Evolutionary conservation across 2,888 invertebrate species (phyloP).

Genomic region (Apodemia zela): DNA sequence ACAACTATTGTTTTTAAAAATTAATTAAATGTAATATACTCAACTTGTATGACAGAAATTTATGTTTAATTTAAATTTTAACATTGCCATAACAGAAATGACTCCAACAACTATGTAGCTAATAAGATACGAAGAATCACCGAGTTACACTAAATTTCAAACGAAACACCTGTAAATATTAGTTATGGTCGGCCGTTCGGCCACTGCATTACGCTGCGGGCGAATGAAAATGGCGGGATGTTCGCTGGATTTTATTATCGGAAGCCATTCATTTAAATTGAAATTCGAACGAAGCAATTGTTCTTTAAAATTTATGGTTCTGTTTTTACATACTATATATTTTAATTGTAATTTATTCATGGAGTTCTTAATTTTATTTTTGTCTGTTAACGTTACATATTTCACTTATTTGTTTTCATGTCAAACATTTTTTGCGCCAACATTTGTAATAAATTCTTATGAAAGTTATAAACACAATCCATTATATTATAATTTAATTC

Average conservation of each 20-base stretch:
- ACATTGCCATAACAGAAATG: not conserved
- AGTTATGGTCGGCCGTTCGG: conserved; percentile 29
- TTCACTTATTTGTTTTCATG: no score
- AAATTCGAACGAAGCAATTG: conserved; percentile 22
- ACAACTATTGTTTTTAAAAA: not conserved
- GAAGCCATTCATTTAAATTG: conserved; percentile 21
- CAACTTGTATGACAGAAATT: not conserved
- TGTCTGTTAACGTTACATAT: no score
- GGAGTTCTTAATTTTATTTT: not conserved
- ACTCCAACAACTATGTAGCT: not conserved
- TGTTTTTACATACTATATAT: conserved; percentile 5
- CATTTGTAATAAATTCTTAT: no score
- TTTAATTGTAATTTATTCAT: conserved; percentile 10
- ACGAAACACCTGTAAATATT: conserved; percentile 44
- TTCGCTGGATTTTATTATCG: conserved; percentile 20
- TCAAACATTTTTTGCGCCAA: no score
- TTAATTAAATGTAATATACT: not conserved
- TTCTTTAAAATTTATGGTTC: conserved; percentile 16
- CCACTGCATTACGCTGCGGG: conserved; percentile 35
- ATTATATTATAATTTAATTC: no score
- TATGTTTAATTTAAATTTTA: not conserved
- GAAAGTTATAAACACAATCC: no score
- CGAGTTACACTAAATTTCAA: conserved; percentile 60
- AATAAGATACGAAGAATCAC: conserved; percentile 8
- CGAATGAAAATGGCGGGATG: conserved; percentile 17